Percentiles rank a stretch among this genome's conserved stretches.
phyloP scores from a whole-genome alignment of 2,797 vertebrate genomes.

The Zenarchopterus dispar region DNA sequence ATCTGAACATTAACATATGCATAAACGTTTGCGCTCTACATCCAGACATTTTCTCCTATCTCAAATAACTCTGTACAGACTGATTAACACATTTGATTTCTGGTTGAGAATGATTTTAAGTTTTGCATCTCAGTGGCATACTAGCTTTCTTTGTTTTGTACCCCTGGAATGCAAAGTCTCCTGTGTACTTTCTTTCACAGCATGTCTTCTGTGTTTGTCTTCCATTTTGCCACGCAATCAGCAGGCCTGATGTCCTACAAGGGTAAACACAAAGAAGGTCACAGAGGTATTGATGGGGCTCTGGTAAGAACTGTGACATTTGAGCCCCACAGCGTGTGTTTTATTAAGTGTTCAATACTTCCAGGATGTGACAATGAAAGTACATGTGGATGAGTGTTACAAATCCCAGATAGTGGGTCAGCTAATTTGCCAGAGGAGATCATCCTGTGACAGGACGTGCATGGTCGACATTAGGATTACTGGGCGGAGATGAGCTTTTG shows the following conservation, averaged over 20 bases:
- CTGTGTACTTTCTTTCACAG: slow-evolving; percentile 28
- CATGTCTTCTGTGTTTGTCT: slow-evolving; percentile 53
- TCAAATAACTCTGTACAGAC: neutral
- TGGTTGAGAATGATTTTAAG: slow-evolving; percentile 16
- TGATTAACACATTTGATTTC: slow-evolving; percentile 9
- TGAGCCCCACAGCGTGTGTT: slow-evolving; percentile 72
- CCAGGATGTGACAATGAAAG: slow-evolving; percentile 38
- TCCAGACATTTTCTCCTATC: neutral
- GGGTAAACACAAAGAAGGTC: slow-evolving; percentile 82
- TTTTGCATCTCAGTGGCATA: neutral
- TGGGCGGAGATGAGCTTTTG: slow-evolving; percentile 16
- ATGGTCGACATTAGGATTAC: slow-evolving; percentile 48
- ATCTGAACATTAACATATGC: too few relatives aligned
- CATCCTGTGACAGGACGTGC: slow-evolving; percentile 32
- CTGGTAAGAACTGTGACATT: slow-evolving; percentile 82
- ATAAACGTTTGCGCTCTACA: neutral
- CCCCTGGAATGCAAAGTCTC: slow-evolving; percentile 4
- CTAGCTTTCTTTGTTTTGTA: slow-evolving; percentile 7
- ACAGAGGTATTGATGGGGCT: slow-evolving; percentile 74
- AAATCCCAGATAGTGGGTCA: slow-evolving; percentile 39
- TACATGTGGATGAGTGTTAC: slow-evolving; percentile 31
- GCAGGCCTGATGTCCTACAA: slow-evolving; percentile 65
- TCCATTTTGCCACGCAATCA: slow-evolving; percentile 58
- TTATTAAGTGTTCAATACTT: slow-evolving; percentile 80
- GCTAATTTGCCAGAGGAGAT: slow-evolving; percentile 48